Percentiles rank a stretch among this genome's conserved stretches.
These are phyloP conservation scores for Epistrophe eligans DNA, from an alignment of 2,888 invertebrate species.

Conservation along the genomic window DNA sequence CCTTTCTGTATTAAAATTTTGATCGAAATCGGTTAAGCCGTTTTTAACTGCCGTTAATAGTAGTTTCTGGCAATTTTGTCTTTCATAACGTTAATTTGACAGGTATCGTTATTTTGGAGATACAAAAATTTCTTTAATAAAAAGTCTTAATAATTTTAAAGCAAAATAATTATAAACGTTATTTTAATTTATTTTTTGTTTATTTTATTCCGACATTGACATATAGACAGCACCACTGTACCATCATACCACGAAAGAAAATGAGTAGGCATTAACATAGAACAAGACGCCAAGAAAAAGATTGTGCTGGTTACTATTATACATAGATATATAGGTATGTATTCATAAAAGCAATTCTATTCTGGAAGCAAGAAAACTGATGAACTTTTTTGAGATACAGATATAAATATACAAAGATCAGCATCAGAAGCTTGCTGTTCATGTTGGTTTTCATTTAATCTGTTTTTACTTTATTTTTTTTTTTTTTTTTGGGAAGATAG, in stretches of 20 bases:
- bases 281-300: constrained; percentile 39
- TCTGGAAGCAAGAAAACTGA: constrained; percentile 9
- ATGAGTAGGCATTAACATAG: constrained; percentile 1
- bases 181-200: too few species aligned
- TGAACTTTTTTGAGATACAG: constrained; percentile 20
- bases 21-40: too few species aligned
- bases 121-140: too few species aligned
- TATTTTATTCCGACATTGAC: not conserved
- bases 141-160: too few species aligned
- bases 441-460: constrained; percentile 21
- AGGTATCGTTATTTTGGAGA: too few species aligned
- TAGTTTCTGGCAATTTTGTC: too few species aligned
- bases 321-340: too few species aligned
- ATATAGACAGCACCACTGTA: not conserved
- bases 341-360: constrained; percentile 8
- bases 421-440: not conserved
- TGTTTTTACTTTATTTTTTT: not conserved
- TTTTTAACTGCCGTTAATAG: too few species aligned
- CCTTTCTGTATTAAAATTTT: too few species aligned
- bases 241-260: not conserved
- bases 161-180: too few species aligned
- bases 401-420: constrained; percentile 17
- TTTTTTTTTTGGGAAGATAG: not conserved
- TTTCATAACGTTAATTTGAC: too few species aligned
- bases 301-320: constrained; percentile 35